phyloP scores from a whole-genome alignment of 2,113 vertebrate species.

The Actenoides lindsayi region DNA sequence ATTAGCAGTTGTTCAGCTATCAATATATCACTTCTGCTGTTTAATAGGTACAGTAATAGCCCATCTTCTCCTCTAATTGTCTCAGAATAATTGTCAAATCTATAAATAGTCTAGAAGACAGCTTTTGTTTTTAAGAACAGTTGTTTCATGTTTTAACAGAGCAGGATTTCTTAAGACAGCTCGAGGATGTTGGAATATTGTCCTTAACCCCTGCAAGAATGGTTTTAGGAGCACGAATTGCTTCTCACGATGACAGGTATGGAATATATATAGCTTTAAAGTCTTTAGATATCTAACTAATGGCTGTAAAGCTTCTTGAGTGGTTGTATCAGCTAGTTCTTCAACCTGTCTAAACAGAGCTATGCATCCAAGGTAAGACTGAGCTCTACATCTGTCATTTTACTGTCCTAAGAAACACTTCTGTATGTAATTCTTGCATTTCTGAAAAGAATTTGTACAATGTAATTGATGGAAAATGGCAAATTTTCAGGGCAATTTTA shows the following conservation, averaged over 20 bases:
- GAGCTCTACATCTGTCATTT: background rate
- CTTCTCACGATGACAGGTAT: constrained; percentile 97
- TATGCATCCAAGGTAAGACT: background rate
- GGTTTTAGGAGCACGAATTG: constrained; percentile 93
- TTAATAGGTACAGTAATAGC: background rate
- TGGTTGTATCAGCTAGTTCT: background rate
- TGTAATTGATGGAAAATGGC: background rate
- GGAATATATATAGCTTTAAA: background rate
- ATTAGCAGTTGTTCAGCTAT: background rate
- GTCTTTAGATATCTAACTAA: background rate
- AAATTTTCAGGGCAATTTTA: background rate
- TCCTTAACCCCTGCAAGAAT: constrained; percentile 96
- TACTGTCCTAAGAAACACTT: background rate
- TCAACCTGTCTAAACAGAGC: background rate
- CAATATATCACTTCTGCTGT: background rate
- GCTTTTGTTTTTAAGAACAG: constrained; percentile 12
- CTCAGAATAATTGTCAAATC: background rate
- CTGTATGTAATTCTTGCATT: background rate
- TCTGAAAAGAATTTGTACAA: too few relatives aligned
- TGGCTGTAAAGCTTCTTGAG: background rate
- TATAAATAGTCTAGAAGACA: background rate
- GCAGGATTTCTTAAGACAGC: constrained; percentile 93
- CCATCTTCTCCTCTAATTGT: background rate
- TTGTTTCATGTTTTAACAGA: constrained; percentile 79
- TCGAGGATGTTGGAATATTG: constrained; percentile 92